Percentiles rank a stretch among this genome's conserved stretches.
Conservation (phyloP, 2,797 vertebrate genomes). For the Myripristis murdjan region DNA sequence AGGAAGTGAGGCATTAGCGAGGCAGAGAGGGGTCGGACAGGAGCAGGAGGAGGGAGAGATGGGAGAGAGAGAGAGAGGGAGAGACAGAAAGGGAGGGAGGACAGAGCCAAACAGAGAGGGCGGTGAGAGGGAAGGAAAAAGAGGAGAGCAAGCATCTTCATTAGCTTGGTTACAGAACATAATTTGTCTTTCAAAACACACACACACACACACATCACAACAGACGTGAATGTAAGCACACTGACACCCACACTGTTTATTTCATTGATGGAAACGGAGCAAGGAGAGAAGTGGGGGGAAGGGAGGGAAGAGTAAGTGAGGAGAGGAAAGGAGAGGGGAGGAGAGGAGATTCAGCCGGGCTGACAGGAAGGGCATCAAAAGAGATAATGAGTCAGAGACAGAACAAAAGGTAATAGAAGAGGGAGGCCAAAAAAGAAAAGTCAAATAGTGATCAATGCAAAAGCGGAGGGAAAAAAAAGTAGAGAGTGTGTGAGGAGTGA, state of each 20-base stretch:
- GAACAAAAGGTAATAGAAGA: conserved; percentile 46
- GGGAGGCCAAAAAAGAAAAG: conserved; percentile 39
- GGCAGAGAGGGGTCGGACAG: too few relatives aligned
- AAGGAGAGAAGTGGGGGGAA: background rate
- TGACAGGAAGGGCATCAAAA: conserved; percentile 41
- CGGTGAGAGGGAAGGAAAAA: conserved; percentile 15
- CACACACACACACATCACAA: too few relatives aligned
- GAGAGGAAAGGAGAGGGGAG: conserved; percentile 15
- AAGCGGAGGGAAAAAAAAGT: conserved; percentile 16
- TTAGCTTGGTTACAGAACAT: conserved; percentile 73
- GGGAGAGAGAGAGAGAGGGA: conserved; percentile 40
- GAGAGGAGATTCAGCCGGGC: conserved; percentile 40
- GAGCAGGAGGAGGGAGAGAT: too few relatives aligned
- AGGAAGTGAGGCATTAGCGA: conserved; percentile 39
- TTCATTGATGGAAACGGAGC: conserved; percentile 50
- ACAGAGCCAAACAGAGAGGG: conserved; percentile 47
- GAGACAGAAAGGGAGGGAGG: conserved; percentile 44
- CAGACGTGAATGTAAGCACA: conserved; percentile 34
- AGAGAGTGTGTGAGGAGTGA: conserved; percentile 12
- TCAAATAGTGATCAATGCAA: conserved; percentile 16
- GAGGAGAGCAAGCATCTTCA: conserved; percentile 73
- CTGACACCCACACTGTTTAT: conserved; percentile 43
- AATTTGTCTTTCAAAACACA: conserved; percentile 68
- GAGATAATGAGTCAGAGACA: conserved; percentile 60
- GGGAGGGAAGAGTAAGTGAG: conserved; percentile 10